phyloP scores from a whole-genome alignment of 1,140 invertebrate species.

The Macrocentrus cingulum region DNA sequence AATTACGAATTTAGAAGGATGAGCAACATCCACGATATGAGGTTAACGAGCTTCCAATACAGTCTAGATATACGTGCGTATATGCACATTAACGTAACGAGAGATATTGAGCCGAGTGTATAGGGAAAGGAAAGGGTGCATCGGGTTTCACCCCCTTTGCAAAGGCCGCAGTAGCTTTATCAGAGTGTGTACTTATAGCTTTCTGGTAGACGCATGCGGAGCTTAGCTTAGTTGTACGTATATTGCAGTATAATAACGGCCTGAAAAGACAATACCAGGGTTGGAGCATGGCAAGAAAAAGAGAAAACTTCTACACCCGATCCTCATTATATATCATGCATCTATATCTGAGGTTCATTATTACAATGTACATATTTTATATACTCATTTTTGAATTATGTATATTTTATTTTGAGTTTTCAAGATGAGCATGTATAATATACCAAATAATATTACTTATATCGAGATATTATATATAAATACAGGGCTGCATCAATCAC shows the following conservation, averaged over 20 bases:
- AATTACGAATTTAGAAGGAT: background rate
- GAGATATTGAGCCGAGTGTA: slow-evolving; percentile 24
- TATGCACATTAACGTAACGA: slow-evolving; percentile 23
- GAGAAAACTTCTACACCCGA: slow-evolving; percentile 35
- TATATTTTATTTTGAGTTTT: too few relatives aligned
- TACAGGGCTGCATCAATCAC: too few relatives aligned
- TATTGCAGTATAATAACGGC: background rate
- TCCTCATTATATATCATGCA: slow-evolving; percentile 40
- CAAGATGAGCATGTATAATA: too few relatives aligned
- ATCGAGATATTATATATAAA: too few relatives aligned
- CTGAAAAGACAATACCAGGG: background rate
- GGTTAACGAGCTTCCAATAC: slow-evolving; percentile 24
- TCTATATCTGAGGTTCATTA: slow-evolving; percentile 14
- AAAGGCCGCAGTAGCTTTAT: background rate
- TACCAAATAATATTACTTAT: too few relatives aligned
- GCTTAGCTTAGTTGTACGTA: background rate
- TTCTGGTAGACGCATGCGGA: background rate
- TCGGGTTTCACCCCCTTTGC: slow-evolving; percentile 24
- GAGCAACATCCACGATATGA: slow-evolving; percentile 7
- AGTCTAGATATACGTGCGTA: too few relatives aligned
- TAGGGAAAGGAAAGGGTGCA: slow-evolving; percentile 17
- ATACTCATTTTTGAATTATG: slow-evolving; percentile 20
- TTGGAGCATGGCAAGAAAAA: background rate
- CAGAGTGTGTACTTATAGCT: background rate
- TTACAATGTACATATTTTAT: slow-evolving; percentile 5